Evolutionary conservation across 1,140 invertebrate species (phyloP), one percentile per base, ranked within the genome.

Genomic region (Brachionus sp.): DNA sequence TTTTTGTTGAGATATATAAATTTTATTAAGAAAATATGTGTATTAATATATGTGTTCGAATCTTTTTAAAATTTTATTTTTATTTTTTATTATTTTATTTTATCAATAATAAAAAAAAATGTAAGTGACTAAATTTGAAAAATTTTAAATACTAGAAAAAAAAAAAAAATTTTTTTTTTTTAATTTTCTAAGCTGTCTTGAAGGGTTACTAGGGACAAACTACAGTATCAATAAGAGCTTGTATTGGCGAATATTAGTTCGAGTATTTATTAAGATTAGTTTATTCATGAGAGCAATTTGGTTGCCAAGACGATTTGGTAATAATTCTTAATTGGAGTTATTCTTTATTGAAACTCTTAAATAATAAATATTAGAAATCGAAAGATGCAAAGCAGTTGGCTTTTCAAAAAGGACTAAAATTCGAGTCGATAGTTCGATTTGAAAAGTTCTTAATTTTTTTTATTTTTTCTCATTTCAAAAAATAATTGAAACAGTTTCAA

Each of bases 391-490:
- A 57, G 50, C 29, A 5, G 50, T 19, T 57, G 50, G 50, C 50
- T 66, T 66, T 66, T 70, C 33, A 70, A 70, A 70, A 70, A 70
- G 66, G 66, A 70, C 66, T 70, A 70, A 70, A 70, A 39, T 70
- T 70, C 66, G 66, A 70, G 66, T 70, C 66, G 66, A 70, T 70
- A 70, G 66, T 70, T 70, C 66, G 66, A 70, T 70, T 70, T 23
- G 35, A 70, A 70, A 33, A 33, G 10, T 68, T 35, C n/a, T n/a
- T 35, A 12, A 46, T n/a, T 46, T 50, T 16, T 50, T 50, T 16
- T 50, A 0, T 19, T 19, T 57, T 57, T 25, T 57, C n/a, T 7
- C n/a, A 19, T 23, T 37, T 35, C 1, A 35, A 68, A 70, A 42
- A 70, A 16, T 37, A 70, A 70, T 70, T 70, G 66, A 70, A 70